These are phyloP conservation scores for Chaitophorus viminalis DNA, from an alignment of 2,888 invertebrate genomes.

Conservation along the genomic window DNA sequence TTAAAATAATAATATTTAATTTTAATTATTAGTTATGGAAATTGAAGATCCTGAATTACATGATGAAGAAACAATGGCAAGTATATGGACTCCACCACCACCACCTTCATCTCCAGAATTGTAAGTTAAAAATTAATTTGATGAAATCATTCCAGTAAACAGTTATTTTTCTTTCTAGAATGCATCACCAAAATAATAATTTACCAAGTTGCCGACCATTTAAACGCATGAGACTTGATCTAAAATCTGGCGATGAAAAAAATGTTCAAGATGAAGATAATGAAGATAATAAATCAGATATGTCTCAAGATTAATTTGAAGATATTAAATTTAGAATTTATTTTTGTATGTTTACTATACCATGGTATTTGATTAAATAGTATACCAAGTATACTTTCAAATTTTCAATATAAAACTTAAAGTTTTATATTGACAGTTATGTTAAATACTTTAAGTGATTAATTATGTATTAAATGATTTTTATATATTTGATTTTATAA, in stretches of 20 bases:
- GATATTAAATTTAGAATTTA: not conserved
- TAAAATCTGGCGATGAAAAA: slow-evolving; percentile 10
- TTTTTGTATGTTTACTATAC: not conserved
- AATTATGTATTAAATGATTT: no score
- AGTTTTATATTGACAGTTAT: no score
- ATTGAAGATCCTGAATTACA: slow-evolving; percentile 60
- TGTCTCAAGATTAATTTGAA: slow-evolving; percentile 30
- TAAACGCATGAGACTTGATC: slow-evolving; percentile 40
- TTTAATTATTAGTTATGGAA: slow-evolving; percentile 10
- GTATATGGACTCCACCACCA: slow-evolving; percentile 62
- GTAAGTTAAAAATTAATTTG: not conserved
- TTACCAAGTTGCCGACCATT: slow-evolving; percentile 7
- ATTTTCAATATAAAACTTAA: no score
- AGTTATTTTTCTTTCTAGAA: not conserved
- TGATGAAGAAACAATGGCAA: slow-evolving; percentile 63
- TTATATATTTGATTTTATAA: no score
- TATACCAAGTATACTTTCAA: not conserved
- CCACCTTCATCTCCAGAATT: slow-evolving; percentile 15
- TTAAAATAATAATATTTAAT: not conserved
- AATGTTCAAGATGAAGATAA: slow-evolving; percentile 25
- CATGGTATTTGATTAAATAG: not conserved
- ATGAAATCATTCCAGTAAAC: not conserved
- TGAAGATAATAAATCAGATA: slow-evolving; percentile 39
- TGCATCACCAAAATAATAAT: not conserved
- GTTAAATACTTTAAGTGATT: no score